Conservation (phyloP, 2,888 invertebrate species). For the Leucania comma region DNA sequence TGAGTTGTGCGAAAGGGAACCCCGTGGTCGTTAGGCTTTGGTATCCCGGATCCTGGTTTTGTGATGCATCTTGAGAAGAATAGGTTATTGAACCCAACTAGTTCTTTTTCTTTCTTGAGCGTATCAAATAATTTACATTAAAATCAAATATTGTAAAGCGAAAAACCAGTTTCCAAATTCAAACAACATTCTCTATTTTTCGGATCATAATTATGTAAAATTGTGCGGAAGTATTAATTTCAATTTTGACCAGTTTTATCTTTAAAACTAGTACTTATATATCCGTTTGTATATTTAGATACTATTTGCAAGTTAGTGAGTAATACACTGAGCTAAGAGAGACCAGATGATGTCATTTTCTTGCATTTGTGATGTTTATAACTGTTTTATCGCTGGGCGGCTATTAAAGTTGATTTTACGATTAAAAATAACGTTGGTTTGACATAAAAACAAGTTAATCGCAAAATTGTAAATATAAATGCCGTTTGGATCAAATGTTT, state of each 20-base stretch:
- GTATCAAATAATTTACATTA: not conserved
- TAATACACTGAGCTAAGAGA: not conserved
- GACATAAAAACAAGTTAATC: not conserved
- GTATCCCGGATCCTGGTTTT: too few relatives aligned
- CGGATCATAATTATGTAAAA: not conserved
- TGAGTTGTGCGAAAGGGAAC: too few relatives aligned
- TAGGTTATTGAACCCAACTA: not conserved
- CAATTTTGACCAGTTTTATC: not conserved
- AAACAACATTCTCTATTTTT: not conserved
- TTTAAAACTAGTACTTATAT: not conserved
- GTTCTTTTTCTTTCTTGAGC: not conserved
- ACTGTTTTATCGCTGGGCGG: not conserved
- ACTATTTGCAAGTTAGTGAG: not conserved
- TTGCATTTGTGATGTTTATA: constrained; percentile 1
- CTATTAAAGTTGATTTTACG: constrained; percentile 3
- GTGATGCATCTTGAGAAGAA: too few relatives aligned
- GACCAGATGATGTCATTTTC: constrained; percentile 4
- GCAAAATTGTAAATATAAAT: not conserved
- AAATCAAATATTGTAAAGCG: not conserved
- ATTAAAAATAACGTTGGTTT: not conserved
- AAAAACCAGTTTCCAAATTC: not conserved
- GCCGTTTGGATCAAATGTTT: not conserved
- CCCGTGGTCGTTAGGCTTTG: too few relatives aligned
- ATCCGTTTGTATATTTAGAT: not conserved
- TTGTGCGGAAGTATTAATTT: not conserved